Evolutionary conservation across 2,888 invertebrate species (phyloP).

Genomic region (Petrolisthes manimaculis): DNA sequence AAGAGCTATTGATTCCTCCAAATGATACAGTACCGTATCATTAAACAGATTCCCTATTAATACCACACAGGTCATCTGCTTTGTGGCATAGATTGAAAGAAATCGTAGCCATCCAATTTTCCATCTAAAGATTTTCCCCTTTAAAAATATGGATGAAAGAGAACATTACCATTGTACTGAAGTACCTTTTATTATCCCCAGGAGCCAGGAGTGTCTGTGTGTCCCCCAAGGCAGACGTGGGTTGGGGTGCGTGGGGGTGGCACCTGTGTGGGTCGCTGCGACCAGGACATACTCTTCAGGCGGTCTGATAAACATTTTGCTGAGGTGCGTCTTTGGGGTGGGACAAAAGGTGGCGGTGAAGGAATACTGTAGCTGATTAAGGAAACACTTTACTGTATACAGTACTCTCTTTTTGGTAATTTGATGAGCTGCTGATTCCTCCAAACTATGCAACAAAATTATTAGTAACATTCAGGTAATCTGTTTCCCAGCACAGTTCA

Average conservation of each 20-base stretch:
- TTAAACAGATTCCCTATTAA: too few relatives aligned
- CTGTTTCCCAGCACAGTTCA: too few relatives aligned
- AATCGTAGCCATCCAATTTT: not conserved
- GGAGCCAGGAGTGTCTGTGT: slow-evolving; percentile 13
- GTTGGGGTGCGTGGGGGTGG: slow-evolving; percentile 36
- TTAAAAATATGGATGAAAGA: not conserved
- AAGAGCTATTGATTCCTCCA: not conserved
- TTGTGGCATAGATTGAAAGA: not conserved
- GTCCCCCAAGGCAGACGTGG: slow-evolving; percentile 49
- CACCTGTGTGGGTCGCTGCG: slow-evolving; percentile 87
- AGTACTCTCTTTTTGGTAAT: too few relatives aligned
- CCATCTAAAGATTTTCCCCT: too few relatives aligned
- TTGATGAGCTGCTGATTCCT: too few relatives aligned
- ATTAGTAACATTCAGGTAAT: too few relatives aligned
- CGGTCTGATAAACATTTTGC: slow-evolving; percentile 85
- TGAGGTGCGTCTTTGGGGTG: slow-evolving; percentile 70
- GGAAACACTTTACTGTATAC: too few relatives aligned
- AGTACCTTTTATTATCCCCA: not conserved
- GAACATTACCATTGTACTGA: not conserved
- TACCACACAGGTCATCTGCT: too few relatives aligned
- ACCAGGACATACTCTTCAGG: slow-evolving; percentile 91
- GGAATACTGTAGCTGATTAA: too few relatives aligned
- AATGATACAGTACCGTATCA: too few relatives aligned
- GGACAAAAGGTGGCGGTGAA: too few relatives aligned
- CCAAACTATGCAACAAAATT: too few relatives aligned